These are phyloP conservation scores for Bubo scandiacus DNA, from an alignment of 2,113 vertebrate species.

Conservation along the genomic window DNA sequence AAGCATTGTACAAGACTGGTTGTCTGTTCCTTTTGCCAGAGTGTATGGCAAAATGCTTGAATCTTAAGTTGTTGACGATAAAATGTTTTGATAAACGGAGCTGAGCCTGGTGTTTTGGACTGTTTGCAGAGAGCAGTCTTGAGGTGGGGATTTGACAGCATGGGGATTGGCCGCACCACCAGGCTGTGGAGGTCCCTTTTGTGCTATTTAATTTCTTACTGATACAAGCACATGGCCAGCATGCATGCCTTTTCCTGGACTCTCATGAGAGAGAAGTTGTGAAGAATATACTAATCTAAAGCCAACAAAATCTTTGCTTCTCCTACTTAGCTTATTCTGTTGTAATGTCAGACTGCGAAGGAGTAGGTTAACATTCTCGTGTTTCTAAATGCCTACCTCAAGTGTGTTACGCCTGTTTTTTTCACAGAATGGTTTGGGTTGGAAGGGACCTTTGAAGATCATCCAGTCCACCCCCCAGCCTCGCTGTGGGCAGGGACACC, in stretches of 20 bases:
- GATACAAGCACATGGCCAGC: background rate
- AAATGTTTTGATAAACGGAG: background rate
- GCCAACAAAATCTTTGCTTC: background rate
- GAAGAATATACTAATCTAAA: background rate
- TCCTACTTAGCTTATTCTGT: background rate
- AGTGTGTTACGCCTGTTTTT: background rate
- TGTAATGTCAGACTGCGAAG: background rate
- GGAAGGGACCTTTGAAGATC: background rate
- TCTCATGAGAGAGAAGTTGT: background rate
- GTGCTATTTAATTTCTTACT: background rate
- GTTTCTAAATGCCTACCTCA: background rate
- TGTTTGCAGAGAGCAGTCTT: background rate
- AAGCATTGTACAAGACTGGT: background rate
- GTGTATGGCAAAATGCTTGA: background rate
- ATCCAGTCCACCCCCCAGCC: background rate
- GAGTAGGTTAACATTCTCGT: background rate
- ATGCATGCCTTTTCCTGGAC: background rate
- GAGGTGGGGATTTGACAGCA: background rate
- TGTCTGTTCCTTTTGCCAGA: background rate
- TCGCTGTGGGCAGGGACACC: accelerated
- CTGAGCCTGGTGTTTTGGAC: background rate
- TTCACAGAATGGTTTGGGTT: background rate
- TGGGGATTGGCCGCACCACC: background rate
- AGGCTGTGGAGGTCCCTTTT: background rate
- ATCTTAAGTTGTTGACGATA: background rate